Conservation (phyloP, 2,888 invertebrate genomes). For the Physocephala rufipes region DNA sequence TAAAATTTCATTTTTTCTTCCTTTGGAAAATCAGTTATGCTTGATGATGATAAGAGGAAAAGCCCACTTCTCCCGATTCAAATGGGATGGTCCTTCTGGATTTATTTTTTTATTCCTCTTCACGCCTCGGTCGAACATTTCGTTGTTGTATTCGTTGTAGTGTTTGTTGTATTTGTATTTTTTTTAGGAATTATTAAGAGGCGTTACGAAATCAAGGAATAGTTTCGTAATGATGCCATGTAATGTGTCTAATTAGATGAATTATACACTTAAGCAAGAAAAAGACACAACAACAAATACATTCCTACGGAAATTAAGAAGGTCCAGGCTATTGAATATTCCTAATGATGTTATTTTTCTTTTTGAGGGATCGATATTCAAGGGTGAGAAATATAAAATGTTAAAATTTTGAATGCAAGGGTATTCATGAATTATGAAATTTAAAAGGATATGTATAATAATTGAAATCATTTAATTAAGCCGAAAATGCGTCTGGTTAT, state of each 20-base stretch:
- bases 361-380: too few species aligned
- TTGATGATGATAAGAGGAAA: background rate
- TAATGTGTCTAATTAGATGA: slow-evolving; percentile 5
- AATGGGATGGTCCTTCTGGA: background rate
- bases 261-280: background rate
- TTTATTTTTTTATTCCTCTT: background rate
- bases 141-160: too few species aligned
- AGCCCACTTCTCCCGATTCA: too few species aligned
- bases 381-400: too few species aligned
- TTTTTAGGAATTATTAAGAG: slow-evolving; percentile 17
- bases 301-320: background rate
- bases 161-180: slow-evolving; percentile 19
- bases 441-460: too few species aligned
- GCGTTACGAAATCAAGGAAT: slow-evolving; percentile 18
- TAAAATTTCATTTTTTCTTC: background rate
- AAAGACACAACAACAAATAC: background rate
- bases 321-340: background rate
- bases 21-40: background rate
- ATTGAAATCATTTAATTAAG: too few species aligned
- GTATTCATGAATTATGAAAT: too few species aligned
- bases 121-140: background rate
- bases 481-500: too few species aligned
- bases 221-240: background rate
- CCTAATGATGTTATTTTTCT: too few species aligned
- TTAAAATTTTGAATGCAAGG: too few species aligned